Evolutionary conservation across 2,113 vertebrate genomes (phyloP), one percentile per base, ranked within the genome.

Genomic region (Manacus vitellinus): DNA sequence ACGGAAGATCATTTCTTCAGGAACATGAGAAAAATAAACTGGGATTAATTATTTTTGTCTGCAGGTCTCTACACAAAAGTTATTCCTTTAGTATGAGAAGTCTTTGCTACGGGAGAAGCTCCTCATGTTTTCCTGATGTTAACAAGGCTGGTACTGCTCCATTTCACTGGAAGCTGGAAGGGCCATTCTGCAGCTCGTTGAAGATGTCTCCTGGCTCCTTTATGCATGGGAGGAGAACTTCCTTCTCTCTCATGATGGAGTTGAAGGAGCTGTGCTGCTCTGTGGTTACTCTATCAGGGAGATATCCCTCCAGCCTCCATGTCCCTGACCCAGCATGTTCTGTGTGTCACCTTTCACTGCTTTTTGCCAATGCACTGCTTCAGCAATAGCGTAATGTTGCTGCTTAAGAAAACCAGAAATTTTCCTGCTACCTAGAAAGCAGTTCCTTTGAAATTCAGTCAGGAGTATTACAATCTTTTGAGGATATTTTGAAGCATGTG

Each of bases 231-330:
- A 41, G 16, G 10, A 71, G 27, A 39, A 31, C 4, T 49, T 93
- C 39, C 12, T 58, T 58, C 66, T 56, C 8, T 47, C 41, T 67
- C 16, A 21, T 0, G 0, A 0, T 5, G 9, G 27, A 62, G 12
- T 22, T 54, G 75, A 70, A 68, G 24, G 18, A 65, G 9, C 18
- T 80, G 13, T n/a, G 9, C 4, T 46, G 59, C 59, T 35, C 21
- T 76, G 5, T 25, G 41, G 6, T 3, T n/a, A 3, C 12, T 25
- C 4, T 9, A 20, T 5, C 10, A 55, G 0, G 12, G 47, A 74
- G 14, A 10, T 30, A 13, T 66, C 1, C 3, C n/a, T 52, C 54
- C 46, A 14, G 1, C 3, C n/a, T 52, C 54, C 46, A 14, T 19
- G 9, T 33, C 13, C 18, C 39, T 43, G 6, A 49, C 8, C 31